Evolutionary conservation across 2,888 invertebrate genomes (phyloP).

Genomic region (Polydrusus pterygomalis): DNA sequence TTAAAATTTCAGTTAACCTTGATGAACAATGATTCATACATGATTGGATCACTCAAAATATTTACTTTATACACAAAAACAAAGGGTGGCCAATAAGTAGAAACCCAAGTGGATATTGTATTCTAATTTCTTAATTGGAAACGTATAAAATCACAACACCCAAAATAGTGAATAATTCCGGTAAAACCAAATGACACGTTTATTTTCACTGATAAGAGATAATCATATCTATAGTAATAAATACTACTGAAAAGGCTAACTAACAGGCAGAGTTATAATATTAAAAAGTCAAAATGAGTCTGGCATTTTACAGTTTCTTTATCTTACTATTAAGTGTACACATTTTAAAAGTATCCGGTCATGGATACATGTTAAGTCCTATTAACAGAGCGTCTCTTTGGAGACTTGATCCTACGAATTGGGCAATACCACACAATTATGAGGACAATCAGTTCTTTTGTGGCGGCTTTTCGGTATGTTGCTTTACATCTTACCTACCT

Average conservation of each 20-base stretch:
- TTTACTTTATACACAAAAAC: neutral
- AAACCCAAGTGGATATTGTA: conserved; percentile 12
- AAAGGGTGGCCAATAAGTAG: neutral
- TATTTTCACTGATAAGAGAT: conserved; percentile 8
- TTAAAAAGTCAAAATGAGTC: neutral
- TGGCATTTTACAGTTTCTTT: neutral
- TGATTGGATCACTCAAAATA: no score
- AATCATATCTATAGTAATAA: neutral
- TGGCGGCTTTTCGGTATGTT: conserved; percentile 69
- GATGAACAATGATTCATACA: no score
- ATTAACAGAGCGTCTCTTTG: conserved; percentile 74
- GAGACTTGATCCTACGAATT: conserved; percentile 68
- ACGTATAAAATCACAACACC: neutral
- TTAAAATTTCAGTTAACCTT: no score
- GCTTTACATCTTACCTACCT: no score
- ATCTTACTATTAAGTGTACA: neutral
- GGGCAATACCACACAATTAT: conserved; percentile 71
- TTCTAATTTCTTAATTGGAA: neutral
- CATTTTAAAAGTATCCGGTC: conserved; percentile 60
- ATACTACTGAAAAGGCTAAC: neutral
- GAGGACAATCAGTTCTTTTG: conserved; percentile 74
- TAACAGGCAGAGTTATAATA: neutral
- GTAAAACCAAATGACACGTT: conserved; percentile 1
- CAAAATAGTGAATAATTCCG: neutral
- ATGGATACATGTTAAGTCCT: conserved; percentile 74